Base-by-base conservation (phyloP, 2,797 vertebrate species). In the Hafferia zeledoni region DNA sequence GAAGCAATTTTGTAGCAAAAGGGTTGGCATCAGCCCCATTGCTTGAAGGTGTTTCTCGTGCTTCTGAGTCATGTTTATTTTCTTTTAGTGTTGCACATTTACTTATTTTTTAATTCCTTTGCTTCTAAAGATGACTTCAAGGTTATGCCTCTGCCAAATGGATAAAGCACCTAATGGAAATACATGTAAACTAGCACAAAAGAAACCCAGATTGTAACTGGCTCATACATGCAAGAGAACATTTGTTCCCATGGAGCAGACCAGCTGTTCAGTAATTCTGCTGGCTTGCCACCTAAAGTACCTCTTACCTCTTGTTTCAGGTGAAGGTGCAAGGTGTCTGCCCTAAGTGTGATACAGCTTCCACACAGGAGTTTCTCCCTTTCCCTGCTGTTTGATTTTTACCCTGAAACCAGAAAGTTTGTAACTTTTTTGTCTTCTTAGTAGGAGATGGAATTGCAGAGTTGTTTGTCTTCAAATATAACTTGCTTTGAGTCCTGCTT, bases 21-120 rank as follows among this genome's bases (percentile, higher is more conserved):
- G 92, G 50, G 23, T 90, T 97, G 95, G 94, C 96, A 83, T 46
- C 41, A n/a, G 80, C 89, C 85, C 83, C 67, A 18, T 95, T 70
- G 92, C 95, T 96, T 27, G 17, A 82, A 97, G 96, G 96, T 95
- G 96, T 87, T 97, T 95, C 94, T 97, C 68, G 52, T 96, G 84
- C 61, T 95, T 95, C 88, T 94, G 85, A 88, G 85, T 92, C 83
- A 91, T 78, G 57, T 89, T 96, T 95, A 78, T 95, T 96, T 96
- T 94, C 82, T 82, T 83, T 43, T 27, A 53, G 56, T 46, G 43
- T 70, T 89, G 81, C 78, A 64, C 55, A 56, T 74, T 52, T 39
- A 75, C 84, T 83, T 88, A 65, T 70, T 90, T 94, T 86, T 92
- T 85, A 89, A 90, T 83, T 85, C 46, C 60, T 94, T 85, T 60